Evolutionary conservation across 2,113 vertebrate species (phyloP).

Genomic region (Daphoenositta chrysoptera): DNA sequence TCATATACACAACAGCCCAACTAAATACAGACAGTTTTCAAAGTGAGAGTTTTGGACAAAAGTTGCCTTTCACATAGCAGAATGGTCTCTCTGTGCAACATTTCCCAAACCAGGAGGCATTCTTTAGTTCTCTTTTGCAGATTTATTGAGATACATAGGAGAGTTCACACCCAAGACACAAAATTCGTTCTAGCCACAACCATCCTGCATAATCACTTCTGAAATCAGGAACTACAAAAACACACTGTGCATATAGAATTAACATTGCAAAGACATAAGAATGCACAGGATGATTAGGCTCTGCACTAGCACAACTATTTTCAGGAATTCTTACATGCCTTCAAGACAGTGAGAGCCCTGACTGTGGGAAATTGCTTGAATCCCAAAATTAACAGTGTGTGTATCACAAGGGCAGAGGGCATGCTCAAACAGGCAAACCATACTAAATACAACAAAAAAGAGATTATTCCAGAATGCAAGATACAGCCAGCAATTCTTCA

Average conservation of each 20-base stretch:
- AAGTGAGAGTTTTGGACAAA: slow-evolving; percentile 2
- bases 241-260: not conserved
- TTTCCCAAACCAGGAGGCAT: not conserved
- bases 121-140: not conserved
- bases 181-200: not conserved
- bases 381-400: not conserved
- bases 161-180: not conserved
- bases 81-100: not conserved
- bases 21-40: not conserved
- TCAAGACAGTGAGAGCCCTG: not conserved
- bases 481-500: not conserved
- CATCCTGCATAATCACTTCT: not conserved
- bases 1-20: not conserved
- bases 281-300: not conserved
- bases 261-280: not conserved
- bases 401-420: not conserved
- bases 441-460: not conserved
- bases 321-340: not conserved
- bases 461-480: not conserved
- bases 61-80: not conserved
- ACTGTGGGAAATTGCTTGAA: not conserved
- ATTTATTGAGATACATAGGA: not conserved
- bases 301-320: not conserved
- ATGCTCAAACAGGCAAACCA: not conserved
- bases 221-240: not conserved